Base-by-base conservation (phyloP, 2,113 vertebrate genomes). In the Rhabdomys dilectus region DNA sequence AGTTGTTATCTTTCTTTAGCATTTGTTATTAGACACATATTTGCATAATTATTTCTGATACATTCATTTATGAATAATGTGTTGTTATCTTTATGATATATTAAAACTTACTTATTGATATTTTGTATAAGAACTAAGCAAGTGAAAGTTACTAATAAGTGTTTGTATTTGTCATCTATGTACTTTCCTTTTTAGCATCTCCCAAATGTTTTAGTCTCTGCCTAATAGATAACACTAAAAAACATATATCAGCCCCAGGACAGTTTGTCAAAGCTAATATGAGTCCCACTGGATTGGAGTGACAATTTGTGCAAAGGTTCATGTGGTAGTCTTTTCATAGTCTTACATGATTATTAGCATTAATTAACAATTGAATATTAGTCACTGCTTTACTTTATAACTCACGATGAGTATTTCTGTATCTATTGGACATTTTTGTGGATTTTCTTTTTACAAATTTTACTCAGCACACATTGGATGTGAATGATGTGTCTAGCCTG, bases 141-240 rank as follows among this genome's bases (percentile, higher is more conserved):
- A 98, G 91, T 98, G 97, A 87, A 98, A 98, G 96, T 98, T 98
- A 94, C 97, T 98, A 98, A 98, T 98, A 98, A 97, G 91, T 98
- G 96, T 98, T 98, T 98, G 97, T 98, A 97, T 99, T 98, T 98
- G 98, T 98, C 98, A 98, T 98, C 98, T 98, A 97, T 98, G 96
- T 98, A 95, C 96, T 98, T 95, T 98, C 98, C 98, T 98, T 98
- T 98, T 98, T 98, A 98, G 97, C 98, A 97, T 99, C 98, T 98
- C 97, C 98, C 97, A 97, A 98, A 97, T 98, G 98, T 97, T 98
- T 98, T 98, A 93, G 96, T 98, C 98, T 97, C 96, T 98, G 98
- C 96, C 98, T 98, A 98, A 98, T 98, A 99, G 98, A 98, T 98
- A 98, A 99, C 98, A 98, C 99, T 99, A 98, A 98, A 98, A 98